phyloP scores from a whole-genome alignment of 30 jellyfish, hydroid and myxozoan genomes.

The Turritopsis dohrnii region DNA sequence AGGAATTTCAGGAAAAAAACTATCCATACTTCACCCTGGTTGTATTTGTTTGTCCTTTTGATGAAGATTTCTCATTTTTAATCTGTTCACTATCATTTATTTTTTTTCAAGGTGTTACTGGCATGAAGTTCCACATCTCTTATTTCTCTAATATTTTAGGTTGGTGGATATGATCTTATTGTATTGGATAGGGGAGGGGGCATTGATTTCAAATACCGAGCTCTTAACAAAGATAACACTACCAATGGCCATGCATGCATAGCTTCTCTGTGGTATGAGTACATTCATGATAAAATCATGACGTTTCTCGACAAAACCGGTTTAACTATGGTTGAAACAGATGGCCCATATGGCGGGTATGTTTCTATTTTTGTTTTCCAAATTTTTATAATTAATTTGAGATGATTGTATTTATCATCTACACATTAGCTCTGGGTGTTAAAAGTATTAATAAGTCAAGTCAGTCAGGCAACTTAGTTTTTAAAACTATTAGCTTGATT shows the following conservation, averaged over 20 bases:
- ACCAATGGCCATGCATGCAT: conserved; percentile 30
- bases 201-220: background rate
- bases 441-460: no score
- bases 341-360: conserved; percentile 35
- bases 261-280: conserved; percentile 34
- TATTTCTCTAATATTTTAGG: conserved; percentile 3
- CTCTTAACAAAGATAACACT: background rate
- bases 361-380: background rate
- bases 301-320: conserved; percentile 21
- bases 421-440: no score
- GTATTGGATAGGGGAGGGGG: conserved; percentile 33
- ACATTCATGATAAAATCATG: conserved; percentile 6
- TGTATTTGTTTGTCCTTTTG: no score
- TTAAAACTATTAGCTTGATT: no score
- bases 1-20: no score
- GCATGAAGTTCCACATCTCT: no score
- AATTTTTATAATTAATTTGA: no score
- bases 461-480: no score
- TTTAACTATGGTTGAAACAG: conserved; percentile 37
- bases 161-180: conserved; percentile 36
- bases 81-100: no score
- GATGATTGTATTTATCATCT: no score
- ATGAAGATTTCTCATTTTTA: no score
- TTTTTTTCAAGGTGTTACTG: background rate
- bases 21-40: no score